These are phyloP conservation scores for Onychostruthus taczanowskii DNA, from an alignment of 2,113 vertebrate genomes.

Conservation along the genomic window DNA sequence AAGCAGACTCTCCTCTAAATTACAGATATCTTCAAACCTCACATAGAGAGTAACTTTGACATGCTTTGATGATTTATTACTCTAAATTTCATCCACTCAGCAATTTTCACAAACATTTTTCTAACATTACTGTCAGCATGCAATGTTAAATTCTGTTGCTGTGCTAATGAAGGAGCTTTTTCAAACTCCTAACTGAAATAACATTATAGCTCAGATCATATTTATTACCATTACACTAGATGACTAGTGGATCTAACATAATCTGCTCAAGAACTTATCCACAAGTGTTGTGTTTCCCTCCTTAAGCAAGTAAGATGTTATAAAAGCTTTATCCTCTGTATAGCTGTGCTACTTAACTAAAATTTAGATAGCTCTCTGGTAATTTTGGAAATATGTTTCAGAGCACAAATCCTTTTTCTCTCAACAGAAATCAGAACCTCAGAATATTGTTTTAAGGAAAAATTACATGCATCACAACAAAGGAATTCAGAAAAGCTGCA, in stretches of 20 bases:
- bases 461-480: slow-evolving; percentile 55
- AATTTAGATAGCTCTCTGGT: neutral
- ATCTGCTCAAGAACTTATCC: neutral
- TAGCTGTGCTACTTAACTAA: slow-evolving; percentile 17
- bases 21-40: neutral
- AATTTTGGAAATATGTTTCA: neutral
- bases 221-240: neutral
- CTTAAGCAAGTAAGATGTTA: neutral
- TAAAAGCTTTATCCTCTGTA: neutral
- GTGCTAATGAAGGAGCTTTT: slow-evolving; percentile 55
- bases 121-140: slow-evolving; percentile 25
- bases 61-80: slow-evolving; percentile 22
- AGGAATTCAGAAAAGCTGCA: slow-evolving; percentile 72
- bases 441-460: slow-evolving; percentile 32
- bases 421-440: slow-evolving; percentile 14
- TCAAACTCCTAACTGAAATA: slow-evolving; percentile 13
- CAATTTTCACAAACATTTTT: slow-evolving; percentile 27
- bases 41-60: neutral
- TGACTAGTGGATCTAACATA: neutral
- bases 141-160: slow-evolving; percentile 12
- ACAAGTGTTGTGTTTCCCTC: neutral
- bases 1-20: slow-evolving; percentile 22
- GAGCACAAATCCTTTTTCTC: neutral
- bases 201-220: neutral
- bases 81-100: slow-evolving; percentile 40